A percentile compares a stretch with the other conserved stretches of the same genome.
Conservation (phyloP, 2,113 vertebrate genomes). For the Nothocercus julius region DNA sequence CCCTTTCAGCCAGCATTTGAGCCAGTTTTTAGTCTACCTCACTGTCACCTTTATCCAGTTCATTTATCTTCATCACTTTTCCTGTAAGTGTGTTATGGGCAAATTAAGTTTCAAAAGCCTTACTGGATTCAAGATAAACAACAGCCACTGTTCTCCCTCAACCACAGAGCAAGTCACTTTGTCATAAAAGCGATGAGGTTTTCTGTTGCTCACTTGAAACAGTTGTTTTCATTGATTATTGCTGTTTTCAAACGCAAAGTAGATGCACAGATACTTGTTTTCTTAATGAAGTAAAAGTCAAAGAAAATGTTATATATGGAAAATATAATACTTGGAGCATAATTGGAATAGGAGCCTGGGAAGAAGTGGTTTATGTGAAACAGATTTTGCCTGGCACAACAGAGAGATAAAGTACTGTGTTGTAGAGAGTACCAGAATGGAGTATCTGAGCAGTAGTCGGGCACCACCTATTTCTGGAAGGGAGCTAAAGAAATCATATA, state of each 20-base stretch:
- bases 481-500: not conserved
- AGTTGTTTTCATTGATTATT: not conserved
- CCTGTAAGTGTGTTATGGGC: not conserved
- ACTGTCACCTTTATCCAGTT: not conserved
- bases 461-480: not conserved
- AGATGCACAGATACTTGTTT: not conserved
- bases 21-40: not conserved
- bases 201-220: not conserved
- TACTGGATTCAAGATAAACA: not conserved
- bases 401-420: not conserved
- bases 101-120: not conserved
- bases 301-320: not conserved
- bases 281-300: not conserved
- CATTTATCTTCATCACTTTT: not conserved
- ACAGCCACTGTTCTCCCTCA: rapidly evolving
- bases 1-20: not conserved
- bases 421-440: not conserved
- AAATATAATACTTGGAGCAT: not conserved
- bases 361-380: not conserved
- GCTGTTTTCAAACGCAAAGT: not conserved
- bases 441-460: not conserved
- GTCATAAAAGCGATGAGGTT: not conserved
- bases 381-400: not conserved
- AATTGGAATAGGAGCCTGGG: not conserved
- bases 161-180: not conserved